A percentile compares a stretch with the other conserved stretches of the same genome.
Conservation (phyloP, 2,888 invertebrate species). For the Cheilosia vernalis region DNA sequence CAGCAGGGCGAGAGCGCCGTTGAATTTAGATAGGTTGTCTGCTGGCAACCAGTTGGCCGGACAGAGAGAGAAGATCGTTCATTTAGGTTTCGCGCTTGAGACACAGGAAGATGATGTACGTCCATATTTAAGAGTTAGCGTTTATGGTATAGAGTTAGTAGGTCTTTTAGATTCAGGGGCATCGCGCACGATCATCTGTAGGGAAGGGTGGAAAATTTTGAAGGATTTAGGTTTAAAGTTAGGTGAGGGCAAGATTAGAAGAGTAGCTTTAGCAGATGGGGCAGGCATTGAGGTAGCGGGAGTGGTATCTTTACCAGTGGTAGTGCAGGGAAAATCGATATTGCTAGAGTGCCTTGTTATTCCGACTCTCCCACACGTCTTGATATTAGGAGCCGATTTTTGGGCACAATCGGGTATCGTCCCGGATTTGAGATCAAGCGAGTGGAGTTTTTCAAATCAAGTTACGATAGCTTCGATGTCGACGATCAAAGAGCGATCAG, state of each 20-base stretch:
- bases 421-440: slow-evolving; percentile 5
- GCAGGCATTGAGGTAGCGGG: background rate
- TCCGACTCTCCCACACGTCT: background rate
- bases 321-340: no score
- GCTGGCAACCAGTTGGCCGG: background rate
- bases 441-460: no score
- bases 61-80: background rate
- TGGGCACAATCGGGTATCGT: background rate
- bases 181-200: background rate
- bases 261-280: background rate
- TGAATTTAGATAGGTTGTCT: background rate
- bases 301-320: no score
- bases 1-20: background rate
- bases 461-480: background rate
- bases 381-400: background rate
- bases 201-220: background rate
- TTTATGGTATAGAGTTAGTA: background rate
- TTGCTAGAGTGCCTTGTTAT: background rate
- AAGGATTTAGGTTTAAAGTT: background rate
- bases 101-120: background rate
- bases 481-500: background rate
- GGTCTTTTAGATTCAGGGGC: background rate
- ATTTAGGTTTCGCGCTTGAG: slow-evolving; percentile 1
- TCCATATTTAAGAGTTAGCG: slow-evolving; percentile 5
- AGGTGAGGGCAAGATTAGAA: background rate